Conservation (phyloP, 2,113 vertebrate genomes). For the Brachionichthys hirsutus region DNA sequence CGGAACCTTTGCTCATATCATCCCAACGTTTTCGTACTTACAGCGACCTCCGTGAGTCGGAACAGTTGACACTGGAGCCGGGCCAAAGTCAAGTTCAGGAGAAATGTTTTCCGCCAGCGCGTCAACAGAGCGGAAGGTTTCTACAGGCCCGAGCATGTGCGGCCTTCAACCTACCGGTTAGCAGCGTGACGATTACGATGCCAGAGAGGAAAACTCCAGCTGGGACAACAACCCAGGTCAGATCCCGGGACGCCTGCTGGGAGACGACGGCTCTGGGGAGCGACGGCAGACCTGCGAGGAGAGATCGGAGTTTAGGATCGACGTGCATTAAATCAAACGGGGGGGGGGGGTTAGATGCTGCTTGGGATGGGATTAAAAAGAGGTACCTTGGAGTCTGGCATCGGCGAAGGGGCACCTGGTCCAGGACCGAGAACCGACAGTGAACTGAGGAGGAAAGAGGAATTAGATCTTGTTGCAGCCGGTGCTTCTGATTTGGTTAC, state of each 20-base stretch:
- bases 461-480: neutral
- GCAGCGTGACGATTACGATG: conserved; percentile 41
- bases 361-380: neutral
- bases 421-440: conserved; percentile 72
- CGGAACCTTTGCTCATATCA: no score
- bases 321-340: no score
- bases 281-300: conserved; percentile 16
- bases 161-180: conserved; percentile 50
- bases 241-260: neutral
- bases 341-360: neutral
- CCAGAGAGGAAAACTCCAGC: conserved; percentile 34
- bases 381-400: conserved; percentile 78
- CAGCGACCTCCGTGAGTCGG: neutral
- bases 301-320: no score
- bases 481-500: no score
- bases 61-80: neutral
- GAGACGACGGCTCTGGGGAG: neutral
- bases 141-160: neutral
- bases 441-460: conserved; percentile 75
- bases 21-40: no score
- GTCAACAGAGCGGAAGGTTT: neutral
- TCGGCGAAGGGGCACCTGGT: conserved; percentile 82
- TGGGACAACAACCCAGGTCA: conserved; percentile 33
- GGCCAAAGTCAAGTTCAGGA: neutral
- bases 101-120: neutral